Evolutionary conservation across 2,797 vertebrate genomes (phyloP).

Genomic region (Anguilla anguilla): DNA sequence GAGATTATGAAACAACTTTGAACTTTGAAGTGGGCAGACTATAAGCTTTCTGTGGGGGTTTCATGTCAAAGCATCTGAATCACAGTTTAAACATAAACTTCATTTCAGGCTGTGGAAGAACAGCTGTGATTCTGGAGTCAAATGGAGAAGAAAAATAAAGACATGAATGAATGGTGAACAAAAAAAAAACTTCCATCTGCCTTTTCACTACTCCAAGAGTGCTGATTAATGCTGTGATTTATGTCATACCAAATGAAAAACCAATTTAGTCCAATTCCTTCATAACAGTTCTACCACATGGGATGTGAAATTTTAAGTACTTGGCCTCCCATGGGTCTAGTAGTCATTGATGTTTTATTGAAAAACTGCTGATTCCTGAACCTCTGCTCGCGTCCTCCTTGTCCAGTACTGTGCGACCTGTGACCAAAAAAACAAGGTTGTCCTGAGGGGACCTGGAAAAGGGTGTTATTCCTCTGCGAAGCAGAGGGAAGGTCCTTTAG

Average conservation of each 20-base stretch:
- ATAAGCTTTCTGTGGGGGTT: neutral
- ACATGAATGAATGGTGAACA: neutral
- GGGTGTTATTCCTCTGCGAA: constrained; percentile 10
- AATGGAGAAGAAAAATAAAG: neutral
- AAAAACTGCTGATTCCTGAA: constrained; percentile 42
- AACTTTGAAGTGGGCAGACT: neutral
- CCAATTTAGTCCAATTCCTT: constrained; percentile 42
- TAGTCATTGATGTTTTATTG: constrained; percentile 46
- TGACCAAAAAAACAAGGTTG: constrained; percentile 15
- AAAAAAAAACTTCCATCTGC: neutral
- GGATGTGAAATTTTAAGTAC: constrained; percentile 49
- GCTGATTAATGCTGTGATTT: constrained; percentile 54
- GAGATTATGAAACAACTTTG: neutral
- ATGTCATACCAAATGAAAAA: constrained; percentile 42
- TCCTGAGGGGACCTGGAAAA: constrained; percentile 6
- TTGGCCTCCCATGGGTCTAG: constrained; percentile 45
- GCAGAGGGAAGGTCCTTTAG: constrained; percentile 13
- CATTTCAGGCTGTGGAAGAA: neutral
- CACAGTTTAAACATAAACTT: neutral
- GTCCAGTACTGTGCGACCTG: constrained; percentile 24
- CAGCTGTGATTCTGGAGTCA: neutral
- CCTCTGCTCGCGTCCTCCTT: constrained; percentile 42
- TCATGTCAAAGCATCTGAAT: neutral
- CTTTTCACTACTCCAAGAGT: neutral
- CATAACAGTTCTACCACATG: constrained; percentile 32